Evolutionary conservation across 2,113 vertebrate species (phyloP).

Genomic region (Odontophorus gujanensis): DNA sequence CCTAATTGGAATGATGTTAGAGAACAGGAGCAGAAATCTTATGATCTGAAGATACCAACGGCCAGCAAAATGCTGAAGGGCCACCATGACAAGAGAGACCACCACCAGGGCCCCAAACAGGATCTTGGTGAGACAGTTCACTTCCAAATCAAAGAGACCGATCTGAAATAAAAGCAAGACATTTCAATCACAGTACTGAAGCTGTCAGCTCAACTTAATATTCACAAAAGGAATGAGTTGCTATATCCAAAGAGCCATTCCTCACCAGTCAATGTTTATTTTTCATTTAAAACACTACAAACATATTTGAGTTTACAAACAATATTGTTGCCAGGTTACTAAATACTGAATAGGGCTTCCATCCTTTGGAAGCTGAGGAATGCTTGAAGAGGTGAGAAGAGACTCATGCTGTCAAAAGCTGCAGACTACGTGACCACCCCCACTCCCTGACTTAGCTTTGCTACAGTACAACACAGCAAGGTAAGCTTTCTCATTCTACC

Average conservation of each 20-base stretch:
- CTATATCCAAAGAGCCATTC: background rate
- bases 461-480: background rate
- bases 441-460: background rate
- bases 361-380: background rate
- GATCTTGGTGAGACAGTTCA: constrained; percentile 98
- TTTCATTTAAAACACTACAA: background rate
- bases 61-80: constrained; percentile 94
- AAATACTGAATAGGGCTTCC: background rate
- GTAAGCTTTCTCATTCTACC: background rate
- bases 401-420: background rate
- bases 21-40: constrained; percentile 94
- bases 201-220: background rate
- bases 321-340: background rate
- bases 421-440: background rate
- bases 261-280: background rate
- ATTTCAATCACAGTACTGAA: background rate
- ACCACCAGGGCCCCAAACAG: constrained; percentile 93
- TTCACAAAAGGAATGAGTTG: background rate
- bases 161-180: constrained; percentile 75
- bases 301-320: background rate
- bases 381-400: background rate
- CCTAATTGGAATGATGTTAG: constrained; percentile 98
- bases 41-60: constrained; percentile 99
- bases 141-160: constrained; percentile 95
- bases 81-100: constrained; percentile 96